Evolutionary conservation across 1,140 invertebrate species (phyloP), one percentile per base, ranked within the genome.

Genomic region (Cecropterus lyciades): DNA sequence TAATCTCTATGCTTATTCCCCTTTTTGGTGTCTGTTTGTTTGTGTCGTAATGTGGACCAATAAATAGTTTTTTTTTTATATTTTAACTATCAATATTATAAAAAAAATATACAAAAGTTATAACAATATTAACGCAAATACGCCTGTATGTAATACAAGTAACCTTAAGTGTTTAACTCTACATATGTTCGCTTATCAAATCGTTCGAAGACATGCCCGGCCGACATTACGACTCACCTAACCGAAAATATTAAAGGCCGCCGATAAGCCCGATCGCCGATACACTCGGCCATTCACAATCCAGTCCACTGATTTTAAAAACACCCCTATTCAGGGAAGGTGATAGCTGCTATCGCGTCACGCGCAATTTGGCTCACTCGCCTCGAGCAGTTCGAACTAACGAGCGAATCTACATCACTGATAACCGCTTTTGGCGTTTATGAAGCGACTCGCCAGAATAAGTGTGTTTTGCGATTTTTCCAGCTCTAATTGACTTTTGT

Each of bases 261-360:
- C 24, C 45, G 56, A 60, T 60, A 60, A 60, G 56, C 56, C 56
- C 56, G 56, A 60, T 60, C 56, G 56, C 56, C 56, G 56, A 49
- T 71, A 51, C 55, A 69, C 49, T 46, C 56, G 57, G 33, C 67
- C 67, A 46, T 68, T 71, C 51, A 75, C 69, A 72, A 65, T 70
- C 65, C 75, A 72, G 75, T 77, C 74, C 75, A 80, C 73, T 80
- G 82, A 76, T 77, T 85, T 83, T 82, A 75, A 85, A 85, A 85
- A 80, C 71, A 70, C 70, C 71, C 77, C 70, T 70, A 77, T 79
- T 81, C 67, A 75, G 75, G 65, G 72, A 73, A 77, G 69, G 73
- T 79, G 70, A 82, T 81, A 77, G 57, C 70, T 59, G 55, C 72
- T 82, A 85, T 85, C 80, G 72, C 43, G 49, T 77, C 69, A 82